These are phyloP conservation scores for Melierax canorus DNA, from an alignment of 2,113 vertebrate species.

Conservation along the genomic window DNA sequence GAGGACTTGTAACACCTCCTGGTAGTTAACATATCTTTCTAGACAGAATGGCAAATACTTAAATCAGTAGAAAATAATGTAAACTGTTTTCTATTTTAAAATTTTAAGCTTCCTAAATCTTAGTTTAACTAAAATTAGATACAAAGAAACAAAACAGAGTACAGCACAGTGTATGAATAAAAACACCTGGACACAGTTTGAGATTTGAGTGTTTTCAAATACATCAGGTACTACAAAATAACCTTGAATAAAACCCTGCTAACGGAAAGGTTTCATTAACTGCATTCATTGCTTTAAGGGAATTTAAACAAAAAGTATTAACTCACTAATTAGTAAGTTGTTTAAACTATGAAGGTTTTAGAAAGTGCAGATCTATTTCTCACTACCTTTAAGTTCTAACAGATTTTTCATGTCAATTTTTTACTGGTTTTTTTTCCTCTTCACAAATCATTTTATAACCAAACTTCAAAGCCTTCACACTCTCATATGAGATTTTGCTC, in stretches of 20 bases:
- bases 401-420: not conserved
- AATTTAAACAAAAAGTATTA: not conserved
- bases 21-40: not conserved
- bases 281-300: not conserved
- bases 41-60: not conserved
- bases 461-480: not conserved
- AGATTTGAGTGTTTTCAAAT: not conserved
- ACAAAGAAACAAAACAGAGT: not conserved
- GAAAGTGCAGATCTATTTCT: not conserved
- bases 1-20: not conserved
- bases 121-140: not conserved
- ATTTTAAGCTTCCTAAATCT: not conserved
- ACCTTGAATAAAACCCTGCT: not conserved
- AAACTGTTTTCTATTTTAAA: not conserved
- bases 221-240: not conserved
- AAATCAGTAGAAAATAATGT: not conserved
- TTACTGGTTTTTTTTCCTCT: not conserved
- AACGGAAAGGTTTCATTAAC: not conserved
- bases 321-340: not conserved
- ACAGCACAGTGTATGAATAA: not conserved
- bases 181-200: not conserved
- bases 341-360: not conserved
- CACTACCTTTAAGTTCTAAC: not conserved
- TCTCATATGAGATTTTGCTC: not conserved
- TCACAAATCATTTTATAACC: not conserved